A percentile compares a stretch with the other conserved stretches of the same genome.
Evolutionary conservation across 2,797 vertebrate genomes (phyloP).

Genomic region (Knipowitschia caucasica): DNA sequence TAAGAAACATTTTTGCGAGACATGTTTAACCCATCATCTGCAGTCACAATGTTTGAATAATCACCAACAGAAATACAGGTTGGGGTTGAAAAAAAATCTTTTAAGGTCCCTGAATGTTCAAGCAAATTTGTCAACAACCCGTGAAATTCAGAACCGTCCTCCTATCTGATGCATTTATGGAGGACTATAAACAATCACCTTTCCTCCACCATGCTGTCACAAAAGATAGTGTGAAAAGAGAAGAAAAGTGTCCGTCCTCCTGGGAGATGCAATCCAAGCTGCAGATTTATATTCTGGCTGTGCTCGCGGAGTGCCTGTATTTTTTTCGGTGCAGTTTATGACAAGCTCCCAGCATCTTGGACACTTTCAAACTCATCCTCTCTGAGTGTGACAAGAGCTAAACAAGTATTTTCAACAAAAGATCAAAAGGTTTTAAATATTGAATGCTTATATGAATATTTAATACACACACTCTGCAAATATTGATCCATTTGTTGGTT

Average conservation of each 20-base stretch:
- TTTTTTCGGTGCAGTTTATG: constrained; percentile 18
- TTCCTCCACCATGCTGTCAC: constrained; percentile 16
- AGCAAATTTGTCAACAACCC: too few species aligned
- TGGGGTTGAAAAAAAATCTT: too few species aligned
- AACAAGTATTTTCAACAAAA: not conserved
- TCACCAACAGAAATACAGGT: too few species aligned
- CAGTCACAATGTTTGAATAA: too few species aligned
- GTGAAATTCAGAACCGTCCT: too few species aligned
- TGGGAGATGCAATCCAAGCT: constrained; percentile 26
- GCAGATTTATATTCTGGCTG: constrained; percentile 40
- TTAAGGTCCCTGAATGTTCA: too few species aligned
- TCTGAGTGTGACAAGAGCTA: not conserved
- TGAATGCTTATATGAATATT: not conserved
- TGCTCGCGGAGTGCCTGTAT: constrained; percentile 18
- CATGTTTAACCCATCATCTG: too few species aligned
- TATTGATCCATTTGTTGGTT: not conserved
- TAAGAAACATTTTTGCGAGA: too few species aligned
- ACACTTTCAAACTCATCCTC: not conserved
- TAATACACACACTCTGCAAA: not conserved
- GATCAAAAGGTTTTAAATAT: not conserved
- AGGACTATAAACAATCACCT: not conserved
- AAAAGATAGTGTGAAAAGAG: not conserved
- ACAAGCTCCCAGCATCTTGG: not conserved
- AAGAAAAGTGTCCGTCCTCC: not conserved
- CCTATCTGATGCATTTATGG: too few species aligned